Evolutionary conservation across 2,797 vertebrate genomes (phyloP).

Genomic region (Danio aesculapii): DNA sequence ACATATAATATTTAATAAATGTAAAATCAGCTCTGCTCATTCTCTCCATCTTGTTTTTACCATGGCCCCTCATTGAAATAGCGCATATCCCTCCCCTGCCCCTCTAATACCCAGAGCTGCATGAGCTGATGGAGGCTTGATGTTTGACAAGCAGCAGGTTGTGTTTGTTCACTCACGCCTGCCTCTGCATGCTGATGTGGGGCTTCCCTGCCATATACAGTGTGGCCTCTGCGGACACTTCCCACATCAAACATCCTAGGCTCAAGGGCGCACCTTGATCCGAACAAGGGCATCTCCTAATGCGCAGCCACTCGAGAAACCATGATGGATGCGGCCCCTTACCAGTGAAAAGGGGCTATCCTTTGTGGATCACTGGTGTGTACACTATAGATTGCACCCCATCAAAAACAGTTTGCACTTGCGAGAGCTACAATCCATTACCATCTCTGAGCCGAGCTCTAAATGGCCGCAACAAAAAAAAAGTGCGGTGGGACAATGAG

Average conservation of each 20-base stretch:
- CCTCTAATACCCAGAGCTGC: constrained; percentile 57
- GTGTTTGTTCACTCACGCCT: constrained; percentile 56
- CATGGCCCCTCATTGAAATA: constrained; percentile 56
- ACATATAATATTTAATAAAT: too few species aligned
- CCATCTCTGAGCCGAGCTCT: constrained; percentile 27
- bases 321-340: constrained; percentile 54
- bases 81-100: constrained; percentile 38
- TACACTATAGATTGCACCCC: constrained; percentile 60
- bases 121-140: constrained; percentile 57
- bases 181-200: constrained; percentile 57
- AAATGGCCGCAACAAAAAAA: constrained; percentile 35
- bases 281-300: constrained; percentile 50
- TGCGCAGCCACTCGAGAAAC: constrained; percentile 38
- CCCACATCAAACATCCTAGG: constrained; percentile 40
- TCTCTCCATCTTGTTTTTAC: constrained; percentile 35
- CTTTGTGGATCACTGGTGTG: constrained; percentile 54
- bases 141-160: constrained; percentile 64
- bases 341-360: constrained; percentile 46
- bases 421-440: constrained; percentile 53
- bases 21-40: not conserved
- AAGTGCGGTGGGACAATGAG: constrained; percentile 39
- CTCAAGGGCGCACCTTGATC: constrained; percentile 53
- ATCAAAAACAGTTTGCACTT: constrained; percentile 48
- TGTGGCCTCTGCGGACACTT: not conserved
- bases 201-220: constrained; percentile 35